Conservation (phyloP, 2,888 invertebrate species). For the Panzeria rudis region DNA sequence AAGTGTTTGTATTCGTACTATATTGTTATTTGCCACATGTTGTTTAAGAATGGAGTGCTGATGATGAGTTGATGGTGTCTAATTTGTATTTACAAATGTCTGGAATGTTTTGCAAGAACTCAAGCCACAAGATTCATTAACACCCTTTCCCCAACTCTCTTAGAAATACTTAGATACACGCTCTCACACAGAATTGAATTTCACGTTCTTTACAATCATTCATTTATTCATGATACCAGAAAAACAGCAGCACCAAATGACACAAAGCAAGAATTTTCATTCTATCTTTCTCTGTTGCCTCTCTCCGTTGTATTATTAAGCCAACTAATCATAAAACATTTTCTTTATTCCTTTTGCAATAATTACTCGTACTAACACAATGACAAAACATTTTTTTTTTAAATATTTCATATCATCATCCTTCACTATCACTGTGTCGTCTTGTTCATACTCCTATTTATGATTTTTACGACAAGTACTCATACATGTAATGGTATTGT, state of each 20-base stretch:
- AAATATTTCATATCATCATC: constrained; percentile 37
- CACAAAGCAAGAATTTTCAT: constrained; percentile 30
- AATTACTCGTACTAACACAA: constrained; percentile 48
- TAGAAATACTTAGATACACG: background rate
- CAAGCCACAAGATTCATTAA: constrained; percentile 51
- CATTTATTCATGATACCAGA: constrained; percentile 16
- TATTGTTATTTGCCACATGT: constrained; percentile 19
- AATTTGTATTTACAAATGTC: constrained; percentile 63
- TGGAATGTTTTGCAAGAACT: constrained; percentile 50
- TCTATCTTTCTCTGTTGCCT: background rate
- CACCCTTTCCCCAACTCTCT: background rate
- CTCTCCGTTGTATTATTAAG: constrained; percentile 23
- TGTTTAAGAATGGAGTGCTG: background rate
- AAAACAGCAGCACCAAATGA: background rate
- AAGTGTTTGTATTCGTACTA: background rate
- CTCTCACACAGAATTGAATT: background rate
- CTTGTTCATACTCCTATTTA: background rate
- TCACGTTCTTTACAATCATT: background rate
- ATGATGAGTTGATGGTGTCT: constrained; percentile 57
- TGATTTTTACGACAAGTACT: background rate
- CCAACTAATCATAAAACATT: constrained; percentile 57
- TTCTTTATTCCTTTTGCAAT: constrained; percentile 33
- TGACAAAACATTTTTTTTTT: constrained; percentile 48
- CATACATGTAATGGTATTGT: background rate
- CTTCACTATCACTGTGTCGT: background rate